These are phyloP conservation scores for Scaptomyza pallida DNA, from an alignment of 1,140 invertebrate genomes.

Conservation along the genomic window DNA sequence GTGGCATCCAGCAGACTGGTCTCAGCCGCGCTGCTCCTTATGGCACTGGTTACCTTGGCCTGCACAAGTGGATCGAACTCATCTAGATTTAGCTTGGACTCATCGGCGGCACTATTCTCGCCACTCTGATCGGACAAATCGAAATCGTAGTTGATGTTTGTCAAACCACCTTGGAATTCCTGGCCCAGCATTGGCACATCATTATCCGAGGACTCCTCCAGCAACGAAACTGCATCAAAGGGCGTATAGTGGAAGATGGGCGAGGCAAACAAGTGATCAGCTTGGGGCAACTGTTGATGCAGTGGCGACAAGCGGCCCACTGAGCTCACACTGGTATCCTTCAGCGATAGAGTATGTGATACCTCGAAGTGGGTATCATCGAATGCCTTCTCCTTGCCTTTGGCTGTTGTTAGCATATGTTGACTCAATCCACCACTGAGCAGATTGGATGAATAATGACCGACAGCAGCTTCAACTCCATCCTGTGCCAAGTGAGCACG, in stretches of 20 bases:
- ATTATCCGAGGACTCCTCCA: constrained; percentile 85
- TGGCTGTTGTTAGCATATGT: constrained; percentile 15
- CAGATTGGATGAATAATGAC: constrained; percentile 73
- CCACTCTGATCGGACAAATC: constrained; percentile 89
- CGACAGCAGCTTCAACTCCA: constrained; percentile 33
- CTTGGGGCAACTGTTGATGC: constrained; percentile 35
- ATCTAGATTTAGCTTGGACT: constrained; percentile 80
- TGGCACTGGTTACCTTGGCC: neutral
- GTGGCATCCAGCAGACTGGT: constrained; percentile 48
- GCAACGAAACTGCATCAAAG: constrained; percentile 85
- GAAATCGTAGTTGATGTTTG: constrained; percentile 90
- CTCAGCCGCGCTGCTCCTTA: constrained; percentile 15
- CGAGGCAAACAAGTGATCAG: constrained; percentile 85
- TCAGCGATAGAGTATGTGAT: constrained; percentile 46
- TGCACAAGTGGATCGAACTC: constrained; percentile 84
- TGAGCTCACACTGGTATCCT: constrained; percentile 55
- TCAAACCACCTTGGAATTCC: constrained; percentile 85
- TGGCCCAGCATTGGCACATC: constrained; percentile 85
- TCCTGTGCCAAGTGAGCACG: constrained; percentile 53
- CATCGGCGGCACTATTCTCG: constrained; percentile 88
- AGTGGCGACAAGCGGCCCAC: constrained; percentile 68
- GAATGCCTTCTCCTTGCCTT: constrained; percentile 11
- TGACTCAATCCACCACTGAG: constrained; percentile 40
- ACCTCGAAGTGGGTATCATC: constrained; percentile 27
- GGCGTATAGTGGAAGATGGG: constrained; percentile 84